These are phyloP conservation scores for Blera fallax DNA, from an alignment of 2,888 invertebrate species.

Conservation along the genomic window DNA sequence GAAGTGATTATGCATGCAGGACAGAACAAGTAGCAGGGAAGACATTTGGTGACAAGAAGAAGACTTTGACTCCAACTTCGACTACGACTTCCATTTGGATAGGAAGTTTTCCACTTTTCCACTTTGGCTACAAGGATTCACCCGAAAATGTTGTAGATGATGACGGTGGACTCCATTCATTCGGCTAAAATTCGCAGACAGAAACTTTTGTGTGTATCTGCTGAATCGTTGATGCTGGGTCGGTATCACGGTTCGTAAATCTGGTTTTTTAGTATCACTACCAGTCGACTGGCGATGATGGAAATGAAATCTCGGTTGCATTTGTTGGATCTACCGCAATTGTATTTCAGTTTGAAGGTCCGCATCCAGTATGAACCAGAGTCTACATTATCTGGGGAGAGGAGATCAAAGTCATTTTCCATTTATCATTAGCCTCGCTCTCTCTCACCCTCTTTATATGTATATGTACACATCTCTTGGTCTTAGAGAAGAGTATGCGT, in stretches of 20 bases:
- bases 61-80: neutral
- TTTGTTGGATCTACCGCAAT: conserved; percentile 58
- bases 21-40: conserved; percentile 18
- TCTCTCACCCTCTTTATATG: conserved; percentile 1
- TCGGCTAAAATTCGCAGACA: conserved; percentile 59
- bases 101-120: conserved; percentile 66
- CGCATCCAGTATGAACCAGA: neutral
- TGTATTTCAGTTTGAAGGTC: conserved; percentile 23
- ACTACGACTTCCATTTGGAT: conserved; percentile 12
- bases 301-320: conserved; percentile 49
- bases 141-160: conserved; percentile 1
- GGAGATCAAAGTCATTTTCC: conserved; percentile 62
- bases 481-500: conserved; percentile 54
- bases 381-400: neutral
- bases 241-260: conserved; percentile 47
- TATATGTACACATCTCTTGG: neutral
- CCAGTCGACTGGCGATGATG: conserved; percentile 24
- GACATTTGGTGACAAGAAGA: conserved; percentile 61
- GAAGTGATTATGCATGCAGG: conserved; percentile 69
- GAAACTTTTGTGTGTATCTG: conserved; percentile 31
- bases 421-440: conserved; percentile 68
- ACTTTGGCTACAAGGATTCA: conserved; percentile 15
- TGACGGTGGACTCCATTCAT: conserved; percentile 48
- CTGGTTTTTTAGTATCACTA: conserved; percentile 26
- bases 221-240: conserved; percentile 7